Base-by-base conservation (phyloP, 2,797 vertebrate species). In the Prunella strophiata region DNA sequence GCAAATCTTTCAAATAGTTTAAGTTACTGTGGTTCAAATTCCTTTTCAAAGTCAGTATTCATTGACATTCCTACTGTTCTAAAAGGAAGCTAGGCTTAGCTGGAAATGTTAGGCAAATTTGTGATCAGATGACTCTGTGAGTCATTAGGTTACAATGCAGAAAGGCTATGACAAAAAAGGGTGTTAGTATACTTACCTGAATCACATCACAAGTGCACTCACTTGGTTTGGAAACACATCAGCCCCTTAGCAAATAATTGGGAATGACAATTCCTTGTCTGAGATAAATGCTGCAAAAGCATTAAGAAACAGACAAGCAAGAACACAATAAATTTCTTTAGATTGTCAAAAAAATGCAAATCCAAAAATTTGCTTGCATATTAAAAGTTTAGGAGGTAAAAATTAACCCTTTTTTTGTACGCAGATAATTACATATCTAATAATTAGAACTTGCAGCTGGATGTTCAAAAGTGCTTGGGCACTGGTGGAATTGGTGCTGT, bases 1-100 rank as follows among this genome's bases (percentile, higher is more conserved):
- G 42, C 5, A 34, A 76, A 55, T 85, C 84, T 79, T 87, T 91
- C 55, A 59, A 82, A 87, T 79, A 85, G 85, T 85, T 82, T 57
- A 67, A 70, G 68, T 93, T 91, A 59, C 72, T 88, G 71, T 47
- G 81, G 91, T 96, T 85, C 79, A 89, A 93, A 91, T 91, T 88
- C 75, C 57, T 94, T 91, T 89, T 67, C 48, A 67, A 77, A 85
- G 40, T 67, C 40, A 51, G 61, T 72, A 59, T 70, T 91, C 68
- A 30, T 32, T 77, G 38, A 32, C 61, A 88, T 88, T 92, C 47
- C 48, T 54, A 65, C 32, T 63, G 45, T 65, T 79, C 50, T 84
- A 62, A 81, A 85, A 88, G 36, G 38, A 76, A 94, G 48, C 30
- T 62, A 57, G 45, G 85, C 45, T 91, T 71, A 89, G 78, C 68